A percentile compares a stretch with the other conserved stretches of the same genome.
phyloP scores from a whole-genome alignment of 2,888 invertebrate genomes.

The Oscheius sp. region DNA sequence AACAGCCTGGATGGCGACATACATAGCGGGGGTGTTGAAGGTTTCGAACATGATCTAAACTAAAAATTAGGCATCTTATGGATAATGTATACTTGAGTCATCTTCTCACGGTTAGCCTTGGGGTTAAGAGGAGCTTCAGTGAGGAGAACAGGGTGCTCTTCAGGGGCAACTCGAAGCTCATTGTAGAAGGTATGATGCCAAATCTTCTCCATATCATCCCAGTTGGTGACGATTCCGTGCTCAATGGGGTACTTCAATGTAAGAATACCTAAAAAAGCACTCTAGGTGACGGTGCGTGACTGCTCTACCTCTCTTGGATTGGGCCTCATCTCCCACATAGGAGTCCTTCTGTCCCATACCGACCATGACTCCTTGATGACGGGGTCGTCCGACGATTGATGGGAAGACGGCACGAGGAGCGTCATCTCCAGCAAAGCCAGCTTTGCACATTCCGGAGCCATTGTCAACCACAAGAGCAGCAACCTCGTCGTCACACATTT shows the following conservation, averaged over 20 bases:
- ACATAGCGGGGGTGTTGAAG: slow-evolving; percentile 81
- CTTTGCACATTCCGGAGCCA: slow-evolving; percentile 78
- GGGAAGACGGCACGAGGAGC: slow-evolving; percentile 86
- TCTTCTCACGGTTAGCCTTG: slow-evolving; percentile 94
- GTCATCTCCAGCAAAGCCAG: slow-evolving; percentile 83
- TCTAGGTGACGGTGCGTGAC: not conserved
- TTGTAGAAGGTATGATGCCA: slow-evolving; percentile 99
- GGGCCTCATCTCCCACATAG: slow-evolving; percentile 76
- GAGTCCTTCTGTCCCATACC: slow-evolving; percentile 76
- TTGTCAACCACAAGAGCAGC: slow-evolving; percentile 76
- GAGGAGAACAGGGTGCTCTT: slow-evolving; percentile 91
- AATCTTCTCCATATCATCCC: slow-evolving; percentile 99
- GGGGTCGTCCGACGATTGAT: slow-evolving; percentile 81
- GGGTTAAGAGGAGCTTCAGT: slow-evolving; percentile 94
- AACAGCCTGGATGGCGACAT: slow-evolving; percentile 90
- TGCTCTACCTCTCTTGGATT: slow-evolving; percentile 77
- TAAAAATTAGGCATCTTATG: no score
- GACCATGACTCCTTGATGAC: slow-evolving; percentile 79
- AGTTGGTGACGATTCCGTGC: slow-evolving; percentile 96
- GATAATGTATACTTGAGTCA: slow-evolving; percentile 83
- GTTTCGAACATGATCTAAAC: slow-evolving; percentile 87
- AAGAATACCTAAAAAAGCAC: slow-evolving; percentile 80
- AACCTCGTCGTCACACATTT: slow-evolving; percentile 86
- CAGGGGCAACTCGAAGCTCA: slow-evolving; percentile 92
- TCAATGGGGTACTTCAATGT: slow-evolving; percentile 95